A percentile compares a stretch with the other conserved stretches of the same genome.
Evolutionary conservation across 1,140 invertebrate genomes (phyloP).

Genomic region (Orchesella cincta): DNA sequence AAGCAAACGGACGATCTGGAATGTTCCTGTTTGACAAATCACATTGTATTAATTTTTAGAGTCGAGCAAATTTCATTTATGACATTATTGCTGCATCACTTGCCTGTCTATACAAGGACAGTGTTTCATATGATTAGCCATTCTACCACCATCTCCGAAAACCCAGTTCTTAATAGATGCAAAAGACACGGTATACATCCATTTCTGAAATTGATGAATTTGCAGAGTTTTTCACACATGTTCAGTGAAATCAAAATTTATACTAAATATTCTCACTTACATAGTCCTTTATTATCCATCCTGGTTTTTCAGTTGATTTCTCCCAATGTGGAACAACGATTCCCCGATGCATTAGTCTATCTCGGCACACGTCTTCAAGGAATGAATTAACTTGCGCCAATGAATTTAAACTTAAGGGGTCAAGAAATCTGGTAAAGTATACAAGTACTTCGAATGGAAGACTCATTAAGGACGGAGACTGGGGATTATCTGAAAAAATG

Average conservation of each 20-base stretch:
- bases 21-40: constrained; percentile 23
- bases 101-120: constrained; percentile 43
- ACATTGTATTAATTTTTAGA: not conserved
- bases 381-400: constrained; percentile 34
- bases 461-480: not conserved
- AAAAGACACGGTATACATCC: constrained; percentile 47
- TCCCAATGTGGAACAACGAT: constrained; percentile 49
- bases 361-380: constrained; percentile 39
- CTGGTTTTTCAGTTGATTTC: constrained; percentile 13
- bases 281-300: constrained; percentile 36
- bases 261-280: constrained; percentile 28
- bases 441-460: constrained; percentile 47
- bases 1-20: constrained; percentile 32
- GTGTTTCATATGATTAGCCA: constrained; percentile 43
- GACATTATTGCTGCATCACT: not conserved
- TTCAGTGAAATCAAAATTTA: constrained; percentile 5
- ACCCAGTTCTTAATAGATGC: constrained; percentile 46
- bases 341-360: constrained; percentile 39
- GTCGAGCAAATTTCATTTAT: not conserved
- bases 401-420: constrained; percentile 44
- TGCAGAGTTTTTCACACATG: no score
- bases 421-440: constrained; percentile 44
- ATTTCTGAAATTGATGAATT: constrained; percentile 38
- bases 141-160: constrained; percentile 34
- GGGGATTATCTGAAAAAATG: not conserved